phyloP scores from a whole-genome alignment of 2,888 invertebrate species.

The Drosophila austrosaltans region DNA sequence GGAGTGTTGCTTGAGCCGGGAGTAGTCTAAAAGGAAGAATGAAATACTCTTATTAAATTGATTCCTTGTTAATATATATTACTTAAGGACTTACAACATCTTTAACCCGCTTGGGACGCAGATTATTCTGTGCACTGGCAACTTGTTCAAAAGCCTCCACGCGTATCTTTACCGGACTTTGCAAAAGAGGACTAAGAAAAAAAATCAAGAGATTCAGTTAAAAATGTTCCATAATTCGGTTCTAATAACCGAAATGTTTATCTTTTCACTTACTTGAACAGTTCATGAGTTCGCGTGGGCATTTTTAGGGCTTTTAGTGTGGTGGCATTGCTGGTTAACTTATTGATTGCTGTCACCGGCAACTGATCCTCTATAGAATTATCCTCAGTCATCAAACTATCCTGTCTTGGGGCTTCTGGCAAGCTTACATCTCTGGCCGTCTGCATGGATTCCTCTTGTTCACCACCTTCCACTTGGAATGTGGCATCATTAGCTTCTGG shows the following conservation, averaged over 20 bases:
- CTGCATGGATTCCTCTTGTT: slow-evolving; percentile 63
- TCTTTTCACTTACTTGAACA: slow-evolving; percentile 80
- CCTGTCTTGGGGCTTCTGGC: slow-evolving; percentile 50
- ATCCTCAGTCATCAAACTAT: slow-evolving; percentile 82
- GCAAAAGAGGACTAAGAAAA: slow-evolving; percentile 85
- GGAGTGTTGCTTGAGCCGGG: slow-evolving; percentile 69
- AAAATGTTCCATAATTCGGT: background rate
- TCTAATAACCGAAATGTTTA: no score
- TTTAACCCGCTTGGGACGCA: slow-evolving; percentile 73
- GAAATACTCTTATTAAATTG: no score
- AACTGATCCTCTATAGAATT: slow-evolving; percentile 70
- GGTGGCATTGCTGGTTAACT: slow-evolving; percentile 34
- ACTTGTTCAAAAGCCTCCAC: slow-evolving; percentile 86
- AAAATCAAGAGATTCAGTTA: background rate
- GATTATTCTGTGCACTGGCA: slow-evolving; percentile 61
- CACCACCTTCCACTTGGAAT: slow-evolving; percentile 50
- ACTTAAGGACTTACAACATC: slow-evolving; percentile 68
- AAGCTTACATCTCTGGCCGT: slow-evolving; percentile 67
- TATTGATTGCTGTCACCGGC: slow-evolving; percentile 2
- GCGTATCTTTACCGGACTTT: slow-evolving; percentile 86
- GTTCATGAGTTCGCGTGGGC: slow-evolving; percentile 79
- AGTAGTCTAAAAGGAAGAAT: slow-evolving; percentile 16
- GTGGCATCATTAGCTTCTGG: slow-evolving; percentile 43
- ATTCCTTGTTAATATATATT: background rate
- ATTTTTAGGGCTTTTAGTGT: slow-evolving; percentile 70